These are phyloP conservation scores for Pogoniulus pusillus DNA, from an alignment of 2,797 vertebrate genomes.

Conservation along the genomic window DNA sequence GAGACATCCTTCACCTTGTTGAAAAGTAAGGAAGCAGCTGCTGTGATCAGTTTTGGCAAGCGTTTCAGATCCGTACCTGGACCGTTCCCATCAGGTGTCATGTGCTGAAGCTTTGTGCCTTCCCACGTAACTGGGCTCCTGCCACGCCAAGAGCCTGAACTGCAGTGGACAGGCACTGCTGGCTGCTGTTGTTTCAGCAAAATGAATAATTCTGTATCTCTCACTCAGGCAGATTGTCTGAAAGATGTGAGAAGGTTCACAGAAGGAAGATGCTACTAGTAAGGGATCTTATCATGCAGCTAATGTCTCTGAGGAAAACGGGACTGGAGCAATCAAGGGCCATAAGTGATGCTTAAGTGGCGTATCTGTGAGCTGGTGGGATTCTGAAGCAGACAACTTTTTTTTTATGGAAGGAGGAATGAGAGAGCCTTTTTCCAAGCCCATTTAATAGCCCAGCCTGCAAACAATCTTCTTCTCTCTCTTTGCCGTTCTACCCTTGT, in stretches of 20 bases:
- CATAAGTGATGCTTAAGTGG: conserved; percentile 26
- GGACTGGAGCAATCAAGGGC: background rate
- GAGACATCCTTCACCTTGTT: conserved; percentile 11
- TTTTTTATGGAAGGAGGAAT: background rate
- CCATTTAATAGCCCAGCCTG: conserved; percentile 61
- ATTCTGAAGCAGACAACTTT: conserved; percentile 38
- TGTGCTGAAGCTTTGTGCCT: background rate
- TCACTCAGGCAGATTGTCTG: conserved; percentile 2
- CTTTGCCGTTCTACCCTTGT: conserved; percentile 21
- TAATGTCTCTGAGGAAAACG: background rate
- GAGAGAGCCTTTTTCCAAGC: conserved; percentile 32
- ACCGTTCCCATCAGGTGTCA: background rate
- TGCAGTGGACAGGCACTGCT: background rate
- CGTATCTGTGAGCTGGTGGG: background rate
- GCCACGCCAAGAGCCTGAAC: background rate
- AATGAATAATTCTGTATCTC: conserved; percentile 56
- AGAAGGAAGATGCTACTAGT: background rate
- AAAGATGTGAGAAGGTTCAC: background rate
- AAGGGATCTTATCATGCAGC: background rate
- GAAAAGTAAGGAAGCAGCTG: background rate
- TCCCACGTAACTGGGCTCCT: background rate
- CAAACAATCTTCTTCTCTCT: conserved; percentile 64
- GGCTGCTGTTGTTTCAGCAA: background rate
- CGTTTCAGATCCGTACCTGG: background rate
- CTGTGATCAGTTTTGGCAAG: background rate